These are phyloP conservation scores for Panurus biarmicus DNA, from an alignment of 2,113 vertebrate species.

Conservation along the genomic window DNA sequence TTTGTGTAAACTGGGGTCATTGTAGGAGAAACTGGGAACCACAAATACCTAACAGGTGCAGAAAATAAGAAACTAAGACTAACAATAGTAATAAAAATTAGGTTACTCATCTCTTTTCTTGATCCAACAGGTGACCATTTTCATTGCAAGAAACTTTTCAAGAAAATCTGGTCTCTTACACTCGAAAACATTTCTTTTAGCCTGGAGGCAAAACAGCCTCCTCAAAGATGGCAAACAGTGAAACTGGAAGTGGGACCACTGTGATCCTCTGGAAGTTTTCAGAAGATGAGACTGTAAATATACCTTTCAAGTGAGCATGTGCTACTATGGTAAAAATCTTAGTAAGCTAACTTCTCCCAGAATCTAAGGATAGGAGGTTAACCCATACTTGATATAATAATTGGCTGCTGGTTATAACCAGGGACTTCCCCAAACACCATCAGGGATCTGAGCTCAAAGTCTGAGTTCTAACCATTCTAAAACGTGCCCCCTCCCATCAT, in stretches of 20 bases:
- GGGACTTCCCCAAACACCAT: not conserved
- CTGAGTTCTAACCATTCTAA: not conserved
- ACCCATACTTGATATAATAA: not conserved
- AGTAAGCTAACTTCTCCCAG: not conserved
- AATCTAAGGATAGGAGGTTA: not conserved
- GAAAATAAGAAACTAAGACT: not conserved
- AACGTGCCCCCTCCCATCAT: not conserved
- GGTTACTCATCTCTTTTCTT: not conserved
- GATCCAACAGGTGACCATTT: not conserved
- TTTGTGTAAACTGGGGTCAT: not conserved
- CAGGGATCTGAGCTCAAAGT: not conserved
- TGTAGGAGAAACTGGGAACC: not conserved
- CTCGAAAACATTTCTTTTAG: not conserved
- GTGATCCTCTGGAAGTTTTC: not conserved
- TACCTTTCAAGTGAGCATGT: not conserved
- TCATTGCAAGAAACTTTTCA: not conserved
- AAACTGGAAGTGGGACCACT: not conserved
- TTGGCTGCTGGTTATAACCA: not conserved
- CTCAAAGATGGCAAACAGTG: not conserved
- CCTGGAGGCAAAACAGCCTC: not conserved
- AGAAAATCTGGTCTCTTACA: not conserved
- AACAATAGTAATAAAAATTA: not conserved
- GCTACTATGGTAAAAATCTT: not conserved
- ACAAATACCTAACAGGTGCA: not conserved
- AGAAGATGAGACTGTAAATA: not conserved